A percentile compares a stretch with the other conserved stretches of the same genome.
Evolutionary conservation across 2,797 vertebrate species (phyloP).

Genomic region (Potorous gilbertii): DNA sequence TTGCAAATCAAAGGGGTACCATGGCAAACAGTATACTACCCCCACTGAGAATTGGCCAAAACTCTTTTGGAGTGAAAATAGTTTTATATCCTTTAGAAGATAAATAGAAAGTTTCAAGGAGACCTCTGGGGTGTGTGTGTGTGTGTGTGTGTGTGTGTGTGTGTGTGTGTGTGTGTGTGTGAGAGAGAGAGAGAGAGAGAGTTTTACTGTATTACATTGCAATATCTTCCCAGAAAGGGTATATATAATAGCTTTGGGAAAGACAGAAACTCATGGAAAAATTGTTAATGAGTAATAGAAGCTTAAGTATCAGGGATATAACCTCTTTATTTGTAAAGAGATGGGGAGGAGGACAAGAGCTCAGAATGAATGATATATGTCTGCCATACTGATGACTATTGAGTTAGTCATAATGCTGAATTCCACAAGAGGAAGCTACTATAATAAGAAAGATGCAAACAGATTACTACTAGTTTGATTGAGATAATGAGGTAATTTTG

Average conservation of each 20-base stretch:
- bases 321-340: not conserved
- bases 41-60: not conserved
- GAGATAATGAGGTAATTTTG: not conserved
- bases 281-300: not conserved
- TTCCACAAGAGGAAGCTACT: not conserved
- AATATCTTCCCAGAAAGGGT: no score
- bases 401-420: not conserved
- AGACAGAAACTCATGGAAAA: not conserved
- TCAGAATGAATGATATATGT: not conserved
- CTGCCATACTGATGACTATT: not conserved
- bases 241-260: not conserved
- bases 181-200: no score
- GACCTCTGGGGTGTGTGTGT: not conserved
- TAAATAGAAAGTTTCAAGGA: not conserved
- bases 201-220: no score
- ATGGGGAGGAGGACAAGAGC: not conserved
- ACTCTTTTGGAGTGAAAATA: not conserved
- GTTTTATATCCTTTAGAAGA: not conserved
- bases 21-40: not conserved
- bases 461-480: not conserved
- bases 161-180: not conserved
- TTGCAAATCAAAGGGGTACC: not conserved
- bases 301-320: not conserved
- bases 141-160: not conserved
- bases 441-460: not conserved